Percentiles rank a stretch among this genome's conserved stretches.
These are phyloP conservation scores for Chymomyza costata DNA, from an alignment of 1,140 invertebrate genomes.

Conservation along the genomic window DNA sequence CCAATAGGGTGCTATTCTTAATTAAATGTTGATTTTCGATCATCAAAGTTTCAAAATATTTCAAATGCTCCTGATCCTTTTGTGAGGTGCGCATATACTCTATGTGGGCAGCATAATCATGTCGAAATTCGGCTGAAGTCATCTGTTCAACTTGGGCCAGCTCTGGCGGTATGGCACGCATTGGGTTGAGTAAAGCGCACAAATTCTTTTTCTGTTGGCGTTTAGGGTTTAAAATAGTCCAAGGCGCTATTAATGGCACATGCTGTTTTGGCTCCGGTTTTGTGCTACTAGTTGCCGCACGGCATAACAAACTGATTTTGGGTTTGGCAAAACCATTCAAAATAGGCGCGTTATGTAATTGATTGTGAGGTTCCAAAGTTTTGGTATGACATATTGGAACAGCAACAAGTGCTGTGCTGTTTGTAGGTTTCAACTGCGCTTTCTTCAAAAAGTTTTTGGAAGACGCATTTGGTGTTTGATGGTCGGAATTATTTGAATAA, in stretches of 20 bases:
- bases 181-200: no score
- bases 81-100: slow-evolving; percentile 99
- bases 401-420: no score
- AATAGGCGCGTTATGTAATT: no score
- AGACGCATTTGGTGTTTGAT: no score
- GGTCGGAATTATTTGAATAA: no score
- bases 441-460: no score
- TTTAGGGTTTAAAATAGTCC: no score
- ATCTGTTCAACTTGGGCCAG: slow-evolving; percentile 35
- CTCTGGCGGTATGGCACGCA: slow-evolving; percentile 22
- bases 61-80: slow-evolving; percentile 97
- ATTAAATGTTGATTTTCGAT: slow-evolving; percentile 97
- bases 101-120: slow-evolving; percentile 88
- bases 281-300: background rate
- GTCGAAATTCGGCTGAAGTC: slow-evolving; percentile 50
- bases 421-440: no score
- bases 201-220: no score
- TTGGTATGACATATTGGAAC: no score
- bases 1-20: slow-evolving; percentile 93
- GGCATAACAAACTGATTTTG: background rate
- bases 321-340: background rate
- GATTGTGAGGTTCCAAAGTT: no score
- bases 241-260: background rate
- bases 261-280: background rate
- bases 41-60: slow-evolving; percentile 97